These are phyloP conservation scores for Tinea pellionella DNA, from an alignment of 2,888 invertebrate genomes.

Conservation along the genomic window DNA sequence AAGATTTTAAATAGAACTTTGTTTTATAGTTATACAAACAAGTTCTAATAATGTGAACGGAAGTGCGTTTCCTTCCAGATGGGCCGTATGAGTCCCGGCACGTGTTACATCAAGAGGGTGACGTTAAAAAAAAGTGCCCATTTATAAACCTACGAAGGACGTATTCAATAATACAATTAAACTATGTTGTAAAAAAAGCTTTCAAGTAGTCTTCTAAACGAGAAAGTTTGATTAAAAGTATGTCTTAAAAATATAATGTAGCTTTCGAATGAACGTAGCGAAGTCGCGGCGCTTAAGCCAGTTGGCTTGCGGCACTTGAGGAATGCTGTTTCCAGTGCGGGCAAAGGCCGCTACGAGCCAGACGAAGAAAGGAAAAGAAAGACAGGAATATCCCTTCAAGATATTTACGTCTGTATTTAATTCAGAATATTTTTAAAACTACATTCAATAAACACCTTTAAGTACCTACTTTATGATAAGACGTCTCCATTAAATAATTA, in stretches of 20 bases:
- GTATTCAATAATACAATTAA: too few species aligned
- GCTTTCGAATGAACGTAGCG: background rate
- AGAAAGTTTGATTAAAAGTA: background rate
- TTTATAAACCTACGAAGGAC: too few species aligned
- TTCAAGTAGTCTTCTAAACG: too few species aligned
- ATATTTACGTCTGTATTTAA: background rate
- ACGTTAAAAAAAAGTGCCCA: background rate
- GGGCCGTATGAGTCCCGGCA: background rate
- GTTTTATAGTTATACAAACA: background rate
- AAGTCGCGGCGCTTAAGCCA: background rate
- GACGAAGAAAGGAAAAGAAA: slow-evolving; percentile 1
- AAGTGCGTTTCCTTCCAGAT: background rate
- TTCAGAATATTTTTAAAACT: too few species aligned
- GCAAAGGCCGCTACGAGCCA: background rate
- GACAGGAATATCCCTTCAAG: background rate
- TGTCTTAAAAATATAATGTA: background rate
- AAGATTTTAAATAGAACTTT: background rate
- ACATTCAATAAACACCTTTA: too few species aligned
- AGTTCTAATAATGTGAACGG: background rate
- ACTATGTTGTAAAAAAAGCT: too few species aligned
- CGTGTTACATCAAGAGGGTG: background rate
- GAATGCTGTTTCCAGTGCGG: background rate
- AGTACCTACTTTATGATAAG: too few species aligned
- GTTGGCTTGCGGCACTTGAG: background rate
- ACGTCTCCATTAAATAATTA: too few species aligned